Evolutionary conservation across 37 sponge, comb jelly and placozoan species (phyloP).

Genomic region (Corticium candelabrum): DNA sequence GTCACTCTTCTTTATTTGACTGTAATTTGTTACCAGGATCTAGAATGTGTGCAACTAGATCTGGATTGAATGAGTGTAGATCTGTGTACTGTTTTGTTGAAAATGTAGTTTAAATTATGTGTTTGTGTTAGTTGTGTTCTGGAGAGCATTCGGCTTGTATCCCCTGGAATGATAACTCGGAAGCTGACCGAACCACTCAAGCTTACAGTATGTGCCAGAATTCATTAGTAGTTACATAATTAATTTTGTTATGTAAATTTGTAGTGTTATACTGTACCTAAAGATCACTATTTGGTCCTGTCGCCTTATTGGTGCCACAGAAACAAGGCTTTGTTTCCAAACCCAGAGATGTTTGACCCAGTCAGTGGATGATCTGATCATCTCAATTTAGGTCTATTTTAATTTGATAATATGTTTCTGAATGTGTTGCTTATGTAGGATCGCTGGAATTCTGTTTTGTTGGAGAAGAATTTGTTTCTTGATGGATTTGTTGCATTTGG

Average conservation of each 20-base stretch:
- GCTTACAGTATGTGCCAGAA: slow-evolving; percentile 20
- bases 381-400: not conserved
- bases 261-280: slow-evolving; percentile 49
- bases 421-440: slow-evolving; percentile 26
- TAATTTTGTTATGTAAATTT: not conserved
- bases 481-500: slow-evolving; percentile 76
- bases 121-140: slow-evolving; percentile 60
- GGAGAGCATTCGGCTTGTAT: slow-evolving; percentile 46
- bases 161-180: slow-evolving; percentile 57
- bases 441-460: slow-evolving; percentile 49
- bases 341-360: slow-evolving; percentile 62
- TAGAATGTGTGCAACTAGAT: too few species aligned
- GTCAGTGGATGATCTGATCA: slow-evolving; percentile 13
- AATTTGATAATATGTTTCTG: too few species aligned
- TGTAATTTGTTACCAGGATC: too few species aligned
- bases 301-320: slow-evolving; percentile 68
- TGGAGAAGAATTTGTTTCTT: slow-evolving; percentile 54
- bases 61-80: too few species aligned
- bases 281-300: slow-evolving; percentile 52
- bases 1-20: too few species aligned
- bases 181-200: slow-evolving; percentile 36
- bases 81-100: too few species aligned
- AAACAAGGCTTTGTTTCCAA: slow-evolving; percentile 46
- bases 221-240: not conserved
- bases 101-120: too few species aligned